Conservation (phyloP, 2,113 vertebrate genomes). For the Brachionichthys hirsutus region DNA sequence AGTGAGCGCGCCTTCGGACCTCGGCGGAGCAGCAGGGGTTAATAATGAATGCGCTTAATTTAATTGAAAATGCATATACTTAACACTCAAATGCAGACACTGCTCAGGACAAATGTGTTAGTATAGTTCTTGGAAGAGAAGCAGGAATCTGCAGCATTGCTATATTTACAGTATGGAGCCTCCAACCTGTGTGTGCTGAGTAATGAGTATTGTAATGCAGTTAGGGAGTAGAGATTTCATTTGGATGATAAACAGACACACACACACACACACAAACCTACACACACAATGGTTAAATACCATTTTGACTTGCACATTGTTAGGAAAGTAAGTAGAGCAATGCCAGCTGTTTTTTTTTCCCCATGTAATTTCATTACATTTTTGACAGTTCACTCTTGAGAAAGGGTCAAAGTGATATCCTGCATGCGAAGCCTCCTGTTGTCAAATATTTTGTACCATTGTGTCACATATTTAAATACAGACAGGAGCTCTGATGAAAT, state of each 20-base stretch:
- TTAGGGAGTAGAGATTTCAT: too few species aligned
- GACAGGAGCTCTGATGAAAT: slow-evolving; percentile 1
- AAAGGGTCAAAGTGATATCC: background rate
- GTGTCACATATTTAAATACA: background rate
- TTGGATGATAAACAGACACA: too few species aligned
- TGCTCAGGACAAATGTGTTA: background rate
- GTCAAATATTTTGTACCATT: slow-evolving; percentile 8
- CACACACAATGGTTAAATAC: too few species aligned
- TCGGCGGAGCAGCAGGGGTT: slow-evolving; percentile 10
- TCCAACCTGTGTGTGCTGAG: background rate
- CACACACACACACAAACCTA: too few species aligned
- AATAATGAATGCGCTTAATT: slow-evolving; percentile 28
- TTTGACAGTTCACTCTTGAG: too few species aligned
- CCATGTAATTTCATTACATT: background rate
- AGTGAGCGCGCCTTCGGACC: slow-evolving; percentile 4
- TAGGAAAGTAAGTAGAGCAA: slow-evolving; percentile 11
- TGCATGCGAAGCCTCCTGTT: slow-evolving; percentile 23
- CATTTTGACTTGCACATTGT: slow-evolving; percentile 23
- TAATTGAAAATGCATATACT: slow-evolving; percentile 28
- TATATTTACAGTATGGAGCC: background rate
- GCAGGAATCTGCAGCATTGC: background rate
- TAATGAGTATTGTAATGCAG: too few species aligned
- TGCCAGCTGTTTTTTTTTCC: background rate
- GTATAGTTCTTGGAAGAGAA: slow-evolving; percentile 7
- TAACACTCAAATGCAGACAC: background rate